phyloP scores from a whole-genome alignment of 2,797 vertebrate species.

The Periophthalmus magnuspinnatus region DNA sequence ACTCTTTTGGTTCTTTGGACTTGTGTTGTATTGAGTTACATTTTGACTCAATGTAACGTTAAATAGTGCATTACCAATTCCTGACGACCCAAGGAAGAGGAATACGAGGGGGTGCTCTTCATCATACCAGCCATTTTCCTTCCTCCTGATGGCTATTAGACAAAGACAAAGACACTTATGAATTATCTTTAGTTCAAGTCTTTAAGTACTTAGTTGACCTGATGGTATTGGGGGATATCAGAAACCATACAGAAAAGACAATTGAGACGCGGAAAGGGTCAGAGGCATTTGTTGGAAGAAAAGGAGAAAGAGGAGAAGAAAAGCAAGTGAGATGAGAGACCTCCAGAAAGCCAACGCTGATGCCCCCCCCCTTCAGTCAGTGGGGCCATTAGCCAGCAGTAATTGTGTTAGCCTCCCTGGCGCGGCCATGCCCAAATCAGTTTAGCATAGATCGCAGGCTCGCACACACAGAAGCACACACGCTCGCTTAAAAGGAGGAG shows the following conservation, averaged over 20 bases:
- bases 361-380: slow-evolving; percentile 74
- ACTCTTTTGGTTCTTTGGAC: not conserved
- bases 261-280: slow-evolving; percentile 66
- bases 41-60: not conserved
- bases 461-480: slow-evolving; percentile 49
- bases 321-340: slow-evolving; percentile 67
- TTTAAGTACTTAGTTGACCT: slow-evolving; percentile 40
- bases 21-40: not conserved
- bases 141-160: slow-evolving; percentile 89
- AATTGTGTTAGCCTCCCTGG: slow-evolving; percentile 96
- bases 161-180: slow-evolving; percentile 42
- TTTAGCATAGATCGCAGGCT: slow-evolving; percentile 97
- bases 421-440: slow-evolving; percentile 93
- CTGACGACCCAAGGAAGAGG: slow-evolving; percentile 95
- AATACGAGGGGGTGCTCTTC: slow-evolving; percentile 97
- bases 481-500: slow-evolving; percentile 69
- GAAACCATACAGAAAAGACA: slow-evolving; percentile 61
- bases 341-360: slow-evolving; percentile 80
- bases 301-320: slow-evolving; percentile 50
- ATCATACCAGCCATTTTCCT: slow-evolving; percentile 98
- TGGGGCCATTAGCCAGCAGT: slow-evolving; percentile 92
- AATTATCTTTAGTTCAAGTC: slow-evolving; percentile 34
- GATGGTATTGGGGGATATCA: slow-evolving; percentile 45
- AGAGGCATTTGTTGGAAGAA: slow-evolving; percentile 64
- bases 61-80: slow-evolving; percentile 85